phyloP scores from a whole-genome alignment of 1,140 invertebrate genomes.

The Pogonomyrmex californicus region DNA sequence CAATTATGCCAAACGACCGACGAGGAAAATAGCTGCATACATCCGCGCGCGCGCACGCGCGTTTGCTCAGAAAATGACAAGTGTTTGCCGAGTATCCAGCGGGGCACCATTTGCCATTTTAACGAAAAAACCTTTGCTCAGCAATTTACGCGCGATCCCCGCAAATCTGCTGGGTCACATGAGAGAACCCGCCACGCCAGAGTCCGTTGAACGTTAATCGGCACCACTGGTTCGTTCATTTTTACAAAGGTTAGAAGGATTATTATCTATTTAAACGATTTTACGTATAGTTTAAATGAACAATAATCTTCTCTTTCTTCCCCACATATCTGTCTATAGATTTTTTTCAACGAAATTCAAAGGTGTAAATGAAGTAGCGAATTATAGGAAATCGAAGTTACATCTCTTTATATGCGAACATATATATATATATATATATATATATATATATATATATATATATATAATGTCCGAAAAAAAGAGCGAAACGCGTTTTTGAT shows the following conservation, averaged over 20 bases:
- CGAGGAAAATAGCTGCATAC: conserved; percentile 8
- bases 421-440: too few species aligned
- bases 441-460: too few species aligned
- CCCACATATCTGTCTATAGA: too few species aligned
- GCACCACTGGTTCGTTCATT: background rate
- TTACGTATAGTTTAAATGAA: too few species aligned
- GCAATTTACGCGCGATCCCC: conserved; percentile 3
- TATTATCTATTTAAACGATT: background rate
- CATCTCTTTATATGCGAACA: too few species aligned
- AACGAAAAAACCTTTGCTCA: background rate
- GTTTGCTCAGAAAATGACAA: background rate
- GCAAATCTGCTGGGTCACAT: background rate
- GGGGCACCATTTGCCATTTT: background rate
- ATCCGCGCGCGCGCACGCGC: background rate
- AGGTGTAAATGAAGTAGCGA: background rate
- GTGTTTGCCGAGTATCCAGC: background rate
- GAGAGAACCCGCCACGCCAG: background rate
- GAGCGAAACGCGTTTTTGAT: conserved; percentile 23
- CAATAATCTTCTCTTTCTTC: too few species aligned
- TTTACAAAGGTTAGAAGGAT: background rate
- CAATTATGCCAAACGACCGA: conserved; percentile 8
- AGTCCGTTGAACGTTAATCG: background rate
- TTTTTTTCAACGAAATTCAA: too few species aligned
- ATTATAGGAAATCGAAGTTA: conserved; percentile 12
- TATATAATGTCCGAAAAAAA: conserved; percentile 26